A percentile compares a stretch with the other conserved stretches of the same genome.
Conservation (phyloP, 2,888 invertebrate species). For the Acrocyrtus sp. region DNA sequence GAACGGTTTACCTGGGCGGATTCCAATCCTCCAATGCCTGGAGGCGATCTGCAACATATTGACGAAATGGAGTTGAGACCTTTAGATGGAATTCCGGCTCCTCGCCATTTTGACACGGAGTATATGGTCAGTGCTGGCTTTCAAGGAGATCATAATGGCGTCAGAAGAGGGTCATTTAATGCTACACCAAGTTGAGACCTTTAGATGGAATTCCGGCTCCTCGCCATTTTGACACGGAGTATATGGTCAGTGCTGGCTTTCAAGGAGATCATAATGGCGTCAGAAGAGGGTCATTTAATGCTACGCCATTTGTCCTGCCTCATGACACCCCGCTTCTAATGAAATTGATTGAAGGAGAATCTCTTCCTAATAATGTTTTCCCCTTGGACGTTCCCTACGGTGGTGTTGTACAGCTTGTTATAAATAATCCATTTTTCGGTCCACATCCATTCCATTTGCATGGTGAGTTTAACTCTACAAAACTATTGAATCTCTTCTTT, state of each 20-base stretch:
- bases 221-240: slow-evolving; percentile 34
- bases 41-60: neutral
- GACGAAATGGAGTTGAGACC: slow-evolving; percentile 43
- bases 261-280: slow-evolving; percentile 35
- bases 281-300: slow-evolving; percentile 45
- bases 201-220: slow-evolving; percentile 47
- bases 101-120: slow-evolving; percentile 40
- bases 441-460: slow-evolving; percentile 61
- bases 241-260: slow-evolving; percentile 28
- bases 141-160: slow-evolving; percentile 25
- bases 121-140: slow-evolving; percentile 29
- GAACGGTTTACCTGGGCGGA: slow-evolving; percentile 22
- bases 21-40: neutral
- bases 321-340: slow-evolving; percentile 45
- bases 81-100: slow-evolving; percentile 43
- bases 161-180: slow-evolving; percentile 47
- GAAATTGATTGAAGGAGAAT: slow-evolving; percentile 35
- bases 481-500: neutral
- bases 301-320: slow-evolving; percentile 15
- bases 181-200: no score
- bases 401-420: slow-evolving; percentile 51
- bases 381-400: slow-evolving; percentile 29
- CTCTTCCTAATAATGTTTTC: slow-evolving; percentile 5
- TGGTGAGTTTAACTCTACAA: slow-evolving; percentile 12
- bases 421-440: slow-evolving; percentile 43